Base-by-base conservation (phyloP, 2,888 invertebrate genomes). In the Adelognathus sp. region DNA sequence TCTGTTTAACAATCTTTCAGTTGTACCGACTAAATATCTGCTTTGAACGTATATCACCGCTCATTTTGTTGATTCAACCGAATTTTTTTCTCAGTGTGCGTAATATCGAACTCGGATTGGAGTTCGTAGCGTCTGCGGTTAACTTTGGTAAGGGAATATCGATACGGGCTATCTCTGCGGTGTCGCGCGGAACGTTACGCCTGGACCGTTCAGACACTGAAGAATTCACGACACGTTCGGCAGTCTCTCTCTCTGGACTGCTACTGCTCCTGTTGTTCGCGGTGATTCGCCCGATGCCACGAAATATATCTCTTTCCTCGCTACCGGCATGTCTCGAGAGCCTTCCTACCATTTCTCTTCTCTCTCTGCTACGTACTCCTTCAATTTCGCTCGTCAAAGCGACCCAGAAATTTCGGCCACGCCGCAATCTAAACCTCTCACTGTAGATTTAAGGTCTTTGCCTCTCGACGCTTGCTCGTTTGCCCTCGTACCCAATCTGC, bases 211-310 rank as follows among this genome's bases (percentile, higher is more conserved):
- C 16, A 50, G 16, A 56, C 50, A 52, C 31, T 64, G 21, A 69
- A 78, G 73, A 52, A 78, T 78, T 78, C 64, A 18, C 56, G 58
- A 78, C 78, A 78, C 73, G 78, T 73, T 69, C 31, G 24, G 46
- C 41, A 70, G 31, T 36, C 46, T 11, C 50, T 50, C 52, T 36
- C 46, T 11, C 50, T 50, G 41, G 69, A 39, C 73, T 69, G 31
- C 24, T 21, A 11, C 46, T 46, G 46, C 46, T 21, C 18, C 11
- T 39, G 36, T n/a, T 72, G 27, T 73, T 41, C 58, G 24, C 31
- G 41, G 39, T 69, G 67, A 73, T 78, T 73, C 50, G 39, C 21
- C 50, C 61, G 60, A 66, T 39, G 46, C 2, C 46, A 39, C 58
- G 44, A 46, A 73, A 64, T 64, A 46, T 73, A 73, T 73, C 24